Evolutionary conservation across 1,140 invertebrate genomes (phyloP).

Genomic region (Subanguina moxae): DNA sequence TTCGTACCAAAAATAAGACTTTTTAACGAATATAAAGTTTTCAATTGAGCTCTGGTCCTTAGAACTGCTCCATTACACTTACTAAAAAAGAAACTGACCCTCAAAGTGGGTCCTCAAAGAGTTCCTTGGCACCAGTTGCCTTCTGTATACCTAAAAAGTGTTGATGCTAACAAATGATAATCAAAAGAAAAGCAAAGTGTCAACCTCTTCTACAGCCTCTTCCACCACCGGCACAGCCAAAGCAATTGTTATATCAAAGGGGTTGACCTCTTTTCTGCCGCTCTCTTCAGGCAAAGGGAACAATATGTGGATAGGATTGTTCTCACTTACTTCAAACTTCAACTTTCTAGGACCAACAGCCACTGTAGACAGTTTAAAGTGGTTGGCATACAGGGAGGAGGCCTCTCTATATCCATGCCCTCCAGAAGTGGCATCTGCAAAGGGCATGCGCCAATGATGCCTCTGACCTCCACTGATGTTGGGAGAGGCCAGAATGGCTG

Average conservation of each 20-base stretch:
- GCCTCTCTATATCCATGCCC: neutral
- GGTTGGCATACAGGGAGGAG: neutral
- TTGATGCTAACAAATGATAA: too few relatives aligned
- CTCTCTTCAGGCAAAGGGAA: conserved; percentile 48
- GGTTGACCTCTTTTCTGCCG: conserved; percentile 41
- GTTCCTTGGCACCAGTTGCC: conserved; percentile 40
- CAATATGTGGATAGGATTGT: conserved; percentile 53
- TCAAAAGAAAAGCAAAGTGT: too few relatives aligned
- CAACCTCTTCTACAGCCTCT: conserved; percentile 35
- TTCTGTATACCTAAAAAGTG: conserved; percentile 29
- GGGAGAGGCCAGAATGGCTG: too few relatives aligned
- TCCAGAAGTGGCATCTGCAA: neutral
- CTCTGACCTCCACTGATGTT: neutral
- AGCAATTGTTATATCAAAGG: conserved; percentile 50
- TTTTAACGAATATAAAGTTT: too few relatives aligned
- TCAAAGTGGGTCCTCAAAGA: conserved; percentile 45
- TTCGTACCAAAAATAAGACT: too few relatives aligned
- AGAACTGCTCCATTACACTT: too few relatives aligned
- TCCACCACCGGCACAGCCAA: conserved; percentile 52
- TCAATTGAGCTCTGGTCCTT: too few relatives aligned
- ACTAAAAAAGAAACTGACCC: too few relatives aligned
- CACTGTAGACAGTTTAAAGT: neutral
- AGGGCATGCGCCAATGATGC: neutral
- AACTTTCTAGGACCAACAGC: neutral
- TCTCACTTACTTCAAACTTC: conserved; percentile 26